Evolutionary conservation across 2,888 invertebrate species (phyloP).

Genomic region (Steinernema carpocapsae): DNA sequence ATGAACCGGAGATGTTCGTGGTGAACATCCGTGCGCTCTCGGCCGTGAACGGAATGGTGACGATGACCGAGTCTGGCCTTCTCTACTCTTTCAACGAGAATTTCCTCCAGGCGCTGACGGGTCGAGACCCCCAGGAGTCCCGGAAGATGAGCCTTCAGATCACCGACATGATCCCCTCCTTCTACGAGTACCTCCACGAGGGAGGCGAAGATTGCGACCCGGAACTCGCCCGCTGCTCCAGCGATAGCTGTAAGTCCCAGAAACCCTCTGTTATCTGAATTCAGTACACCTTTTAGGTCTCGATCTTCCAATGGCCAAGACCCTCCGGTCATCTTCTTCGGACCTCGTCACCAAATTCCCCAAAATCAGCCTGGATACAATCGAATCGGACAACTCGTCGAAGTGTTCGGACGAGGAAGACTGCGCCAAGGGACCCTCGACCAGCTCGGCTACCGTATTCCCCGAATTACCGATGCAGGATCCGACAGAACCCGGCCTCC

Average conservation of each 20-base stretch:
- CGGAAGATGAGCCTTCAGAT: conserved; percentile 39
- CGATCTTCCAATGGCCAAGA: not conserved
- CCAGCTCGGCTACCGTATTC: not conserved
- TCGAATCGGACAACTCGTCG: conserved; percentile 26
- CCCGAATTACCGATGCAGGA: not conserved
- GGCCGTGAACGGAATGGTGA: conserved; percentile 50
- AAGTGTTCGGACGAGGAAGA: conserved; percentile 31
- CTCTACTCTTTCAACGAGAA: conserved; percentile 51
- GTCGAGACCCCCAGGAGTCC: conserved; percentile 31
- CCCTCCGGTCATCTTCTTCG: not conserved
- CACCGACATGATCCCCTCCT: conserved; percentile 48
- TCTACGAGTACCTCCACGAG: conserved; percentile 43
- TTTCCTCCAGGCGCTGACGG: conserved; percentile 48
- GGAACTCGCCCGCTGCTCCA: conserved; percentile 15
- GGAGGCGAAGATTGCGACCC: conserved; percentile 32
- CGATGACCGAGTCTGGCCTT: conserved; percentile 48
- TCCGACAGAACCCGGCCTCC: conserved; percentile 7
- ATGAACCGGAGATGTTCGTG: conserved; percentile 38
- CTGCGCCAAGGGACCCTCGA: conserved; percentile 23
- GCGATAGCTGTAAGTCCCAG: conserved; percentile 1
- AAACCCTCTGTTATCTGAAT: not conserved
- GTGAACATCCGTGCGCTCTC: conserved; percentile 48
- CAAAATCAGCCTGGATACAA: conserved; percentile 29
- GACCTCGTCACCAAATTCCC: conserved; percentile 13
- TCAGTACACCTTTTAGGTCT: not conserved